Evolutionary conservation across 1,140 invertebrate species (phyloP), one percentile per base, ranked within the genome.

Genomic region (Pseudomyrmex flavicornis): DNA sequence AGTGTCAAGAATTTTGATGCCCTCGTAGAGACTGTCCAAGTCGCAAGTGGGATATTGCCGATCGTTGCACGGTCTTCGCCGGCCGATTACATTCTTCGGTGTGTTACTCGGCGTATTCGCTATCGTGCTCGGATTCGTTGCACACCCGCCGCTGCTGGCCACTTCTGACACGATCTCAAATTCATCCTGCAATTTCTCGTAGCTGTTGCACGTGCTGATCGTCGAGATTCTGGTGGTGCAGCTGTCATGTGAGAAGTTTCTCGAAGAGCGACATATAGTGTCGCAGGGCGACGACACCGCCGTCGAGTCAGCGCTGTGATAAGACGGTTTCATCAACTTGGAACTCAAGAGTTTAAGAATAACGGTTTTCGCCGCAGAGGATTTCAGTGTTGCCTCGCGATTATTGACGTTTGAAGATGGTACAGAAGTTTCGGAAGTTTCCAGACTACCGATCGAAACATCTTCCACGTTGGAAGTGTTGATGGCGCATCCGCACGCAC

Each of bases 401-500:
- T 44, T 26, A 1, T 54, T 58, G 9, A 65, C 26, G 35, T 4
- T 61, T 56, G n/a, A 44, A 12, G 15, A 1, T 17, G 52, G 54
- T 12, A 15, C 12, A n/a, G n/a, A 13, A 9, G 52, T 75, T 12
- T 13, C 12, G 26, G n/a, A 13, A 13, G n/a, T 65, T 74, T 70
- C 52, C 9, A 2, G n/a, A 59, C 35, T 20, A 22, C 0, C 17
- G 15, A n/a, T 46, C 35, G n/a, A 20, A 17, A 44, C 12, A 22
- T 59, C 22, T 52, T 70, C n/a, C 1, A 44, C 44, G 13, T 61
- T 61, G 13, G 65, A 46, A 8, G 46, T 52, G 35, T 83, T 73
- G 13, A 61, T 90, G 3, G 85, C 88, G 59, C 93, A 94, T 0
- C 92, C 92, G 59, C 93, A 94, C 54, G 93, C 93, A 9, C 93